phyloP scores from a whole-genome alignment of 64 coral and sea anemone species.

The Montipora cactus region DNA sequence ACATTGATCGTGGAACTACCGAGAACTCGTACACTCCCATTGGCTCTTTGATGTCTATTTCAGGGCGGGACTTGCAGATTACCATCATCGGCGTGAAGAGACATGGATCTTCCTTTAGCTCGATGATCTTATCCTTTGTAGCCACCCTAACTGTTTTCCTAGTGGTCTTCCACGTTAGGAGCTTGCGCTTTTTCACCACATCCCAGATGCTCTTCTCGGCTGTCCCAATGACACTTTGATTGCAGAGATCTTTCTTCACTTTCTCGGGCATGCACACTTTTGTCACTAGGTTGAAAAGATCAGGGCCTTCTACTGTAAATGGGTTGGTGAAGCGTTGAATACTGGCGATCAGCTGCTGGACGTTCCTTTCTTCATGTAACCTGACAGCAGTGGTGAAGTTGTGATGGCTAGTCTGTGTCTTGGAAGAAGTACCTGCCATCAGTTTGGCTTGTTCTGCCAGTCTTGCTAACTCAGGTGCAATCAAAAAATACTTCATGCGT shows the following conservation, averaged over 20 bases:
- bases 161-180: conserved; percentile 64
- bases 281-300: conserved; percentile 65
- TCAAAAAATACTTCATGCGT: conserved; percentile 51
- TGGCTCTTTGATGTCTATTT: conserved; percentile 32
- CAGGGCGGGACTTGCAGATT: conserved; percentile 50
- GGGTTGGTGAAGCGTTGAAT: conserved; percentile 33
- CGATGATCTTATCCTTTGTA: conserved; percentile 49
- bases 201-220: conserved; percentile 45
- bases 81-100: conserved; percentile 14
- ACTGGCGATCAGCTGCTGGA: conserved; percentile 19
- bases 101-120: conserved; percentile 56
- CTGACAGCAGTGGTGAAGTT: conserved; percentile 18
- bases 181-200: conserved; percentile 53
- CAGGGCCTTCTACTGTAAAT: conserved; percentile 17
- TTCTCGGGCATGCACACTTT: conserved; percentile 55
- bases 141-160: conserved; percentile 25
- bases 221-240: conserved; percentile 64
- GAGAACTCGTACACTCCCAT: conserved; percentile 32
- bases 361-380: conserved; percentile 18
- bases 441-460: conserved; percentile 50
- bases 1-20: conserved; percentile 60
- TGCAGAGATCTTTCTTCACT: conserved; percentile 45
- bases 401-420: conserved; percentile 27
- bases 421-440: conserved; percentile 28
- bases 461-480: conserved; percentile 57